phyloP scores from a whole-genome alignment of 2,888 invertebrate species.

The Nomada hirtipes region DNA sequence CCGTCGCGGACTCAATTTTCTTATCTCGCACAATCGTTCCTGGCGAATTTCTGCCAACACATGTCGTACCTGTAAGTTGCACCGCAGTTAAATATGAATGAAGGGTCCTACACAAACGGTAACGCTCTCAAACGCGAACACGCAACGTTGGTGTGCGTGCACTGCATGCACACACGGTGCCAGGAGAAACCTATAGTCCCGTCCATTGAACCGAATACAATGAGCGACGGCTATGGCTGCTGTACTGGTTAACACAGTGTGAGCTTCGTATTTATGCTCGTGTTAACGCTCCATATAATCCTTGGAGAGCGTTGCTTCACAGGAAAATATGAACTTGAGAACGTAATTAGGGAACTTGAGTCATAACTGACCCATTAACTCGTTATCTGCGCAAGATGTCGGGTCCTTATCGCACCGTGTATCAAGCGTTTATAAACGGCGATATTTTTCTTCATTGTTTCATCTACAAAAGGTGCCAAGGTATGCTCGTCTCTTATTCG shows the following conservation, averaged over 20 bases:
- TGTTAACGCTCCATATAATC: constrained; percentile 53
- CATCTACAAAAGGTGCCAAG: neutral
- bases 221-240: constrained; percentile 61
- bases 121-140: constrained; percentile 20
- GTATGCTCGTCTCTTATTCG: no score
- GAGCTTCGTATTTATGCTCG: constrained; percentile 53
- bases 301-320: constrained; percentile 31
- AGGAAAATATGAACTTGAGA: constrained; percentile 28
- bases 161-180: neutral
- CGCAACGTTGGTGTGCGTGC: neutral
- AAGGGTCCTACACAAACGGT: constrained; percentile 15
- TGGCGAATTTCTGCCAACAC: neutral
- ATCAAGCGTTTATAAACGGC: neutral
- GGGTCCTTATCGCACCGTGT: neutral
- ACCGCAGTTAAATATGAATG: constrained; percentile 25
- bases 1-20: neutral
- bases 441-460: neutral
- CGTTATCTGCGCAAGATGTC: constrained; percentile 16
- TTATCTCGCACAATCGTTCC: neutral
- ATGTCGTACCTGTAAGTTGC: constrained; percentile 13
- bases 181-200: constrained; percentile 56
- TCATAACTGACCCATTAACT: constrained; percentile 22
- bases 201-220: constrained; percentile 70
- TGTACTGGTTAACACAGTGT: constrained; percentile 27
- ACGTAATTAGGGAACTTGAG: constrained; percentile 39